phyloP scores from a whole-genome alignment of 2,113 vertebrate genomes.

The Chaetorhynchus papuensis region DNA sequence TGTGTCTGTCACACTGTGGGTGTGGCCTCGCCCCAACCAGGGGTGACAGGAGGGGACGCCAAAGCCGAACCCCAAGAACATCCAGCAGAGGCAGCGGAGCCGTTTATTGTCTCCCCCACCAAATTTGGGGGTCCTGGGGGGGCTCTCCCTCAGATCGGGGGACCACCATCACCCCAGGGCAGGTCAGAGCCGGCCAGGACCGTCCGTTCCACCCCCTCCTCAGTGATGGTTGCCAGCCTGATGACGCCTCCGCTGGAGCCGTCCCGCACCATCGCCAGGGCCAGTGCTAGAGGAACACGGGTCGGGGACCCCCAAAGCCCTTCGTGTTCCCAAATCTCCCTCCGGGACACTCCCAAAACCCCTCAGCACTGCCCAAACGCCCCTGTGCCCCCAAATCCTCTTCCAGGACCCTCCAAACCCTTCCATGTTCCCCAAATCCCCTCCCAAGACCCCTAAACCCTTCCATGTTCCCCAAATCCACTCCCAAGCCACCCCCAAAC shows the following conservation, averaged over 20 bases:
- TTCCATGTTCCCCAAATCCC: background rate
- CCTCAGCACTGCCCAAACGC: background rate
- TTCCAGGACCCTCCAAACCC: background rate
- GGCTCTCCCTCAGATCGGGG: background rate
- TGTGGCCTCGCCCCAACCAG: background rate
- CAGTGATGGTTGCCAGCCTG: background rate
- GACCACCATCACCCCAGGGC: background rate
- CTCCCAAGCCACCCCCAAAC: background rate
- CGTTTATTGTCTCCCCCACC: background rate
- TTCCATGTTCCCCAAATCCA: background rate
- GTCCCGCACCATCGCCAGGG: background rate
- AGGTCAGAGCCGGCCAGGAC: background rate
- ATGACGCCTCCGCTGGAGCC: background rate
- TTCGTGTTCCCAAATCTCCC: too few species aligned
- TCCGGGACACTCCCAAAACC: background rate
- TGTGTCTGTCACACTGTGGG: too few species aligned
- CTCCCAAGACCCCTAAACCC: too few species aligned
- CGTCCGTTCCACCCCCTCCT: background rate
- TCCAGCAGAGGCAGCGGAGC: background rate
- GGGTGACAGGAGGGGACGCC: background rate
- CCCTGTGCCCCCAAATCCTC: too few species aligned
- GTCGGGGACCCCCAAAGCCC: background rate
- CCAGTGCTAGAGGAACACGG: background rate
- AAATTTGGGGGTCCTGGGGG: accelerated
- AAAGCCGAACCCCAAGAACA: background rate